Base-by-base conservation (phyloP, 2,888 invertebrate genomes). In the Brachylomia viminalis region DNA sequence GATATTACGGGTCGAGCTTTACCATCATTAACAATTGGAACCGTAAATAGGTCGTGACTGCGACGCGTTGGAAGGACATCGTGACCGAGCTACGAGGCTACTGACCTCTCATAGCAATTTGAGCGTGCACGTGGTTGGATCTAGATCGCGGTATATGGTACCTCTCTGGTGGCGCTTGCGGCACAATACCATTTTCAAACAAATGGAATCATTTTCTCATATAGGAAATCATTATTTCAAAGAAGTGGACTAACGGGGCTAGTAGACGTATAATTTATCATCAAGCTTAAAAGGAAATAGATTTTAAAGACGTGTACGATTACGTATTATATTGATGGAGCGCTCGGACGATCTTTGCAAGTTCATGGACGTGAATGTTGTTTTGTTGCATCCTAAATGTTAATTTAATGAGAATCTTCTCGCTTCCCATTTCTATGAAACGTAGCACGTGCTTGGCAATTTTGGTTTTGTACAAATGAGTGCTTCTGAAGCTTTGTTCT, bases 1-100 rank as follows among this genome's bases (percentile, higher is more conserved):
- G 65, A 80, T 77, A 77, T 76, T 83, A 84, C 77, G 86, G 75
- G 82, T 85, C 82, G 80, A 83, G 76, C 86, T 86, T 80, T 88
- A 83, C 87, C 89, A 86, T 89, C 87, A 91, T 88, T 91, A 91
- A 93, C 92, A 93, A 94, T 95, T 90, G 93, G 90, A 92, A 92
- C 93, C 90, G 94, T 95, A 95, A 94, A 95, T 95, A 93, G 95
- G 95, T 95, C 95, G 95, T 95, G 95, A 94, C 93, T 89, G 85
- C 91, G 91, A 89, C 90, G 91, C 90, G 89, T 90, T 90, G 87
- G 91, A 93, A 95, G 94, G 95, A 94, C 93, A 93, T 94, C 93
- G 94, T 94, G 94, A 93, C 93, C 91, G 92, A 90, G 89, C 92
- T 87, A 84, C 86, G 93, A 90, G 95, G 95, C 92, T 92, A 95